Evolutionary conservation across 2,888 invertebrate species (phyloP), one percentile per base, ranked within the genome.

Genomic region (Cerastis rubricosa): DNA sequence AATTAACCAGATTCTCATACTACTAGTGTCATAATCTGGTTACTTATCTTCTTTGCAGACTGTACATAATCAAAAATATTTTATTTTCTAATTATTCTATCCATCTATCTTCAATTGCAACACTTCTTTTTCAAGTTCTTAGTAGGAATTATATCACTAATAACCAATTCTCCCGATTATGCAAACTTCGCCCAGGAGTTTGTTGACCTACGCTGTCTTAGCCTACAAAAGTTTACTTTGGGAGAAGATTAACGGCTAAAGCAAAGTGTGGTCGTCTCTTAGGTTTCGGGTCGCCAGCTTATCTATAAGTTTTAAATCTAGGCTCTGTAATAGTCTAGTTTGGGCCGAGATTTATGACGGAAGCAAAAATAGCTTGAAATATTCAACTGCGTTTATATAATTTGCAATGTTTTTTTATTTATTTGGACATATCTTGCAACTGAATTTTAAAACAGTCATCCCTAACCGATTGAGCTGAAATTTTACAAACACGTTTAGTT

Each of bases 221-320:
- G 76, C 47, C 57, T 59, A 54, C 72, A 69, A 76, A 80, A 79
- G 77, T 80, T 85, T 79, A 78, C 81, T 83, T 85, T 80, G 49
- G 47, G 35, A 71, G 76, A 63, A 67, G 81, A 88, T 87, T 87
- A 85, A 78, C 71, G 80, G 73, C 76, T 82, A 71, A 73, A 72
- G 57, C 63, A 49, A 85, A 86, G 66, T 86, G 80, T 84, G 87
- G 87, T 82, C 51, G 76, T 35, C 74, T 65, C 66, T 86, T 86
- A 66, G 59, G 74, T 61, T 77, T 77, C 49, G 22, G 73, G 74
- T 69, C 71, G 43, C 40, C 49, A 61, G 66, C 29, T 83, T 80
- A 83, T 70, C 59, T 78, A 61, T 74, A 69, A 74, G 66, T 61
- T 78, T 78, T 76, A 81, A 86, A 84, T 84, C 74, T 85, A 83